Percentiles rank a stretch among this genome's conserved stretches.
phyloP scores from a whole-genome alignment of 2,888 invertebrate genomes.

The Himalopsyche anomala region DNA sequence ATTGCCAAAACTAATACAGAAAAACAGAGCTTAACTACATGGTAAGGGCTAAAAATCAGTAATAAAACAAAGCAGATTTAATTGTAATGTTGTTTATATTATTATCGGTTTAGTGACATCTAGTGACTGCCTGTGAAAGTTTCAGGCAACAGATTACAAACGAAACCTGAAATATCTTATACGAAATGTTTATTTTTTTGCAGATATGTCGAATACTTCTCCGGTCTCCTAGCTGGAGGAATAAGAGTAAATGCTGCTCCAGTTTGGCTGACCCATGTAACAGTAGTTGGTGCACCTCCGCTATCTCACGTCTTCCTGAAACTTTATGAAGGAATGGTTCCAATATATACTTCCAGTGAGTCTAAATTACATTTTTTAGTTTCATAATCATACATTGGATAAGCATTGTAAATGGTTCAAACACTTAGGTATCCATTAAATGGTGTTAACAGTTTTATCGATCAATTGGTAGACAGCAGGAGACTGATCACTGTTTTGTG shows the following conservation, averaged over 20 bases:
- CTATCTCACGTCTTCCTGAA: slow-evolving; percentile 86
- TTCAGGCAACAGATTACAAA: not conserved
- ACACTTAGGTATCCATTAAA: no score
- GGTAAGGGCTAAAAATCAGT: no score
- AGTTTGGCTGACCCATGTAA: slow-evolving; percentile 90
- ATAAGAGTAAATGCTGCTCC: slow-evolving; percentile 93
- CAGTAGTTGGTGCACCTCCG: slow-evolving; percentile 89
- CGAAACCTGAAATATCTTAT: not conserved
- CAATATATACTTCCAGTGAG: slow-evolving; percentile 90
- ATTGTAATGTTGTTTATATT: no score
- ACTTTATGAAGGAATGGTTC: slow-evolving; percentile 93
- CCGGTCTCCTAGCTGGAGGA: slow-evolving; percentile 91
- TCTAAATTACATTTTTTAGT: not conserved
- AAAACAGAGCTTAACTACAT: no score
- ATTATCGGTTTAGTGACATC: no score
- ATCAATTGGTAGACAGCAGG: no score
- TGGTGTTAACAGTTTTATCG: no score
- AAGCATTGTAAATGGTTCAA: no score
- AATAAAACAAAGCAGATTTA: no score
- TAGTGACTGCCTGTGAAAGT: no score
- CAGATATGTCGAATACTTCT: slow-evolving; percentile 95
- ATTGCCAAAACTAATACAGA: no score
- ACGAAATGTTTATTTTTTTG: slow-evolving; percentile 64
- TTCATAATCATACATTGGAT: not conserved
- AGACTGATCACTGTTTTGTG: no score